phyloP scores from a whole-genome alignment of 2,113 vertebrate species.

The Amphilophus citrinellus region DNA sequence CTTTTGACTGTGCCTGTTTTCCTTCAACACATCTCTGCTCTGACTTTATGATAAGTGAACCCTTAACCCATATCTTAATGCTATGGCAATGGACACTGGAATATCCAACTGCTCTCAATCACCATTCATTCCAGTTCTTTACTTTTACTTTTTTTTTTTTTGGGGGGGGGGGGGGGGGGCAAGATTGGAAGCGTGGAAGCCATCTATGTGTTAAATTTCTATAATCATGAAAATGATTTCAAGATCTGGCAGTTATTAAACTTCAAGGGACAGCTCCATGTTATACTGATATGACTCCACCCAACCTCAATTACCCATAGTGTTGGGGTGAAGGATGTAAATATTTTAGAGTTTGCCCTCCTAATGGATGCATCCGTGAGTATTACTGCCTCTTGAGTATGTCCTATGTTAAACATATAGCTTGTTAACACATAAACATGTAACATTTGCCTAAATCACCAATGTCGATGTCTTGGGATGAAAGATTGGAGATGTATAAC shows the following conservation, averaged over 20 bases:
- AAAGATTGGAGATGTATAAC: constrained; percentile 57
- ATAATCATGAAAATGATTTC: neutral
- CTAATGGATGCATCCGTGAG: neutral
- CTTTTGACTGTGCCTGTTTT: constrained; percentile 41
- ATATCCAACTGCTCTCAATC: neutral
- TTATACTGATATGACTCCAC: constrained; percentile 38
- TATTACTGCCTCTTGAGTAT: constrained; percentile 28
- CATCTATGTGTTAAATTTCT: neutral
- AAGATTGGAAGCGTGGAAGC: neutral
- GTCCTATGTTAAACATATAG: constrained; percentile 28
- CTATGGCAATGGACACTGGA: constrained; percentile 19
- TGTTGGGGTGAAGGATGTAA: neutral
- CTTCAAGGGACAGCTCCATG: constrained; percentile 61
- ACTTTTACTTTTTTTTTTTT: neutral
- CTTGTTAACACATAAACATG: constrained; percentile 25
- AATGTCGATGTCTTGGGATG: constrained; percentile 19
- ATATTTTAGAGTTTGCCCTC: neutral
- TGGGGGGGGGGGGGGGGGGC: too few relatives aligned
- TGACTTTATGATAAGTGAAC: constrained; percentile 60
- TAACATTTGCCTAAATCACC: constrained; percentile 42
- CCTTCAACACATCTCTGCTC: constrained; percentile 58
- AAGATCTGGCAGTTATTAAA: constrained; percentile 45
- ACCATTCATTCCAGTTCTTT: neutral
- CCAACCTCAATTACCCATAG: constrained; percentile 44
- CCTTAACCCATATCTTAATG: constrained; percentile 33